These are phyloP conservation scores for Leptura quadrifasciata DNA, from an alignment of 2,888 invertebrate genomes.

Conservation along the genomic window DNA sequence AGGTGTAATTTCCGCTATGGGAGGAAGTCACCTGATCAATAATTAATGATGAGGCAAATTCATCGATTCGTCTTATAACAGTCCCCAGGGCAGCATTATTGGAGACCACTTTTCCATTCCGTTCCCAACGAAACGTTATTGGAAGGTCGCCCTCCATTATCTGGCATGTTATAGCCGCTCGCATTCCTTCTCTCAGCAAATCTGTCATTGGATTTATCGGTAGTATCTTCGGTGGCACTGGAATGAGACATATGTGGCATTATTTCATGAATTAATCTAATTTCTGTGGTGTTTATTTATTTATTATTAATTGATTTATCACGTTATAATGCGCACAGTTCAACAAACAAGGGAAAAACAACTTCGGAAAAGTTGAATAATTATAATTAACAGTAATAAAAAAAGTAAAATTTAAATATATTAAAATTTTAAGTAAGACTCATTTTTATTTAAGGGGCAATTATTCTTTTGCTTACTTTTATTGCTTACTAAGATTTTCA, in stretches of 20 bases:
- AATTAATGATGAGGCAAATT: slow-evolving; percentile 89
- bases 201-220: slow-evolving; percentile 89
- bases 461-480: no score
- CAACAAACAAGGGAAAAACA: no score
- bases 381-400: no score
- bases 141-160: slow-evolving; percentile 95
- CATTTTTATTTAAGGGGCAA: no score
- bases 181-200: slow-evolving; percentile 87
- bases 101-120: slow-evolving; percentile 84
- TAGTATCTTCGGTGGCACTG: slow-evolving; percentile 90
- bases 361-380: no score
- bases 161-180: slow-evolving; percentile 93
- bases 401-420: no score
- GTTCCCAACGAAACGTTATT: slow-evolving; percentile 93
- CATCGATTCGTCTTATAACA: slow-evolving; percentile 81
- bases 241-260: slow-evolving; percentile 50
- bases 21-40: slow-evolving; percentile 90
- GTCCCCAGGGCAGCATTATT: slow-evolving; percentile 74
- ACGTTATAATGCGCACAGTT: no score
- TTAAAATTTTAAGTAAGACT: no score
- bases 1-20: slow-evolving; percentile 94
- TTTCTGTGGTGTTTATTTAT: no score
- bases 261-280: no score
- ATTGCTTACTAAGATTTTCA: no score
- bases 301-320: no score